Evolutionary conservation across 2,797 vertebrate genomes (phyloP), one percentile per base, ranked within the genome.

Genomic region (Helarctos malayanus): DNA sequence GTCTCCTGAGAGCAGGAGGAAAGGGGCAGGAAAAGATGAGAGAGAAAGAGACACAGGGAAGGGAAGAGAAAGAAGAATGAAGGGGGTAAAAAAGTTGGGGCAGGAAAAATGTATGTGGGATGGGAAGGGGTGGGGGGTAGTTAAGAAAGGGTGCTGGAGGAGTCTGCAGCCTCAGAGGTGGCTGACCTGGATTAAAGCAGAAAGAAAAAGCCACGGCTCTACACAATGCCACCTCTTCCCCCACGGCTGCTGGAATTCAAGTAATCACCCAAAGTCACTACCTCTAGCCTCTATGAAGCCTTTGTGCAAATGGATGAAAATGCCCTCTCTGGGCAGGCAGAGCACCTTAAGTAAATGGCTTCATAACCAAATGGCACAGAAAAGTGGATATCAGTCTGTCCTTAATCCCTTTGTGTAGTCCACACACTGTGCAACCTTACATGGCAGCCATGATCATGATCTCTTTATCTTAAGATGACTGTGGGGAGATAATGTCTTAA

Each of bases 401-500:
- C 27, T 96, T 29, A n/a, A 2, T 5, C 45, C 13, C 12, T 94
- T 85, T 47, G n/a, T 78, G 80, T 15, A 68, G 25, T 35, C 5
- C 2, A 11, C 32, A 65, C 32, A 76, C 23, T 29, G 21, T 81
- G 75, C 52, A 76, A 11, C 13, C 32, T 35, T 89, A 69, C 52
- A 14, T 6, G 21, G 54, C 38, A 63, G 56, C 32, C 47, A 52
- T 41, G 6, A 19, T 15, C 57, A 81, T 16, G 35, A 61, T 49
- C 41, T 76, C 52, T 35, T 83, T 52, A 56, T 61, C 57, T 16
- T 90, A 63, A 38, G 19, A 27, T 29, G 38, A 83, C 25, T 18
- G 47, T 89, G 61, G 32, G 63, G 71, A 95, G 63, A 75, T 45
- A 52, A 41, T 47, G 29, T 80, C 78, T 80, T 79, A 69, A 80